phyloP scores from a whole-genome alignment of 2,113 vertebrate genomes.

The Ammospiza nelsoni region DNA sequence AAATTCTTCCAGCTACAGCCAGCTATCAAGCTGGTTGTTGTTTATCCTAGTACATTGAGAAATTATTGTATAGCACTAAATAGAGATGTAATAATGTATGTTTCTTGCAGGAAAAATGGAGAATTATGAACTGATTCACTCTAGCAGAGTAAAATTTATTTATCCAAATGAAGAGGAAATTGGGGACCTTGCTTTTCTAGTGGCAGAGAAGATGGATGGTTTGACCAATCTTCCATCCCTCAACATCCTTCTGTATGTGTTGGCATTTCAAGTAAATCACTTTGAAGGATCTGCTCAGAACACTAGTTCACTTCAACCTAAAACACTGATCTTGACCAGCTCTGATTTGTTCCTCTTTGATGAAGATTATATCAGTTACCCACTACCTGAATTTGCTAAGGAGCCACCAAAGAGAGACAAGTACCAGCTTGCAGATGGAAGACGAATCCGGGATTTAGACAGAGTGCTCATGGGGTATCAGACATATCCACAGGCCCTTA shows the following conservation, averaged over 20 bases:
- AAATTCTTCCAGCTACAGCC: background rate
- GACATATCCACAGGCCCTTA: slow-evolving; percentile 93
- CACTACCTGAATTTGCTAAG: slow-evolving; percentile 94
- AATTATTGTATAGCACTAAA: background rate
- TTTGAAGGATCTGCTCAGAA: slow-evolving; percentile 30
- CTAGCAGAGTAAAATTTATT: slow-evolving; percentile 94
- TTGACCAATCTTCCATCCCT: slow-evolving; percentile 76
- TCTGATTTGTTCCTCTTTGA: slow-evolving; percentile 91
- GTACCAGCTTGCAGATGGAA: slow-evolving; percentile 88
- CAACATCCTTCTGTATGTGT: slow-evolving; percentile 91
- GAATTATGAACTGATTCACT: slow-evolving; percentile 96
- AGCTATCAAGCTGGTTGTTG: background rate
- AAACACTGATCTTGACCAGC: slow-evolving; percentile 91
- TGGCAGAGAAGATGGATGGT: slow-evolving; percentile 86
- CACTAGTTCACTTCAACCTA: slow-evolving; percentile 80
- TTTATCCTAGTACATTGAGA: background rate
- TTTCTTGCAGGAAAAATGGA: slow-evolving; percentile 91
- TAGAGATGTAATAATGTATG: background rate
- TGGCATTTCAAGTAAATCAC: slow-evolving; percentile 89
- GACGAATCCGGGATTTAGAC: slow-evolving; percentile 92
- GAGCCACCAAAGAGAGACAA: slow-evolving; percentile 92
- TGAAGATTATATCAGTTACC: slow-evolving; percentile 95
- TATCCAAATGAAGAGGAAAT: slow-evolving; percentile 98
- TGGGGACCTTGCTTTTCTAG: slow-evolving; percentile 92
- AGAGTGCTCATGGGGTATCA: slow-evolving; percentile 96